These are phyloP conservation scores for Pipistrellus kuhlii DNA, from an alignment of 2,797 vertebrate species.

Conservation along the genomic window DNA sequence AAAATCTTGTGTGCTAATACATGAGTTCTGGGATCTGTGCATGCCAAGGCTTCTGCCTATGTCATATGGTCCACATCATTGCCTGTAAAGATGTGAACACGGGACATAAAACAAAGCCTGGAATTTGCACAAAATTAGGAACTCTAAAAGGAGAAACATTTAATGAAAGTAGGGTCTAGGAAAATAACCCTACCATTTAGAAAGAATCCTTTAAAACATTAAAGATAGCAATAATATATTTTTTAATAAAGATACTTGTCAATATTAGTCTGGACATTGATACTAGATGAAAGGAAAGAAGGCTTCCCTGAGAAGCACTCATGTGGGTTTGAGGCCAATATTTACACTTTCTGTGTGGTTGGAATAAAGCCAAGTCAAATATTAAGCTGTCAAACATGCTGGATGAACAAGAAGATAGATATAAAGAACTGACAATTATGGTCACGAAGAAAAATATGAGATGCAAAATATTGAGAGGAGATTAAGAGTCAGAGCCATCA, in stretches of 20 bases:
- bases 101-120: neutral
- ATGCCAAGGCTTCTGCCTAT: neutral
- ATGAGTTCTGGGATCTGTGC: neutral
- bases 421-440: neutral
- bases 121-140: neutral
- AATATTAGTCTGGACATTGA: neutral
- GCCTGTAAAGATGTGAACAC: neutral
- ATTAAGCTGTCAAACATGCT: neutral
- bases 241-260: neutral
- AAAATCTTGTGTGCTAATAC: neutral
- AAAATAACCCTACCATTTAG: neutral
- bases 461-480: neutral
- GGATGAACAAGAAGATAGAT: neutral
- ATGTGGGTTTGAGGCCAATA: neutral
- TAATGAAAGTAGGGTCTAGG: neutral
- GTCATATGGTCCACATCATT: neutral
- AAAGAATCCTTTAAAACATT: neutral
- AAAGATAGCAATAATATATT: neutral
- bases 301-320: neutral
- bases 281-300: neutral
- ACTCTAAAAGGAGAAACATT: neutral
- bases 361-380: neutral
- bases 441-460: neutral
- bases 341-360: neutral
- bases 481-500: neutral